A percentile compares a stretch with the other conserved stretches of the same genome.
Conservation (phyloP, 2,113 vertebrate genomes). For the Rhegmatorhina hoffmannsi region DNA sequence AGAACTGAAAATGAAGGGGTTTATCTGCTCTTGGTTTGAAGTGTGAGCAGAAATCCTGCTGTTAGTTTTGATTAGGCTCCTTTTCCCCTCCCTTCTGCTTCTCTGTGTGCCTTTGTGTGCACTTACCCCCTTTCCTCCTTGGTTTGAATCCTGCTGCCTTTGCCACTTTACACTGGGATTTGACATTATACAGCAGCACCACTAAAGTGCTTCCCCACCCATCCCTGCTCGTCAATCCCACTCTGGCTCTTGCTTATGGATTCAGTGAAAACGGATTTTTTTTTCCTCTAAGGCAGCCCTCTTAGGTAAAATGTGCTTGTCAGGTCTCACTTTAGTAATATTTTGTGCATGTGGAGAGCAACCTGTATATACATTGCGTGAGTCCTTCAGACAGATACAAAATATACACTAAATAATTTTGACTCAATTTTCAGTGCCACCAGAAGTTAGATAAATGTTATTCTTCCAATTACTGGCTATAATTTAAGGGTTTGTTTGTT, state of each 20-base stretch:
- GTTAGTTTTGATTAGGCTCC: constrained; percentile 47
- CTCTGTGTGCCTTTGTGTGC: neutral
- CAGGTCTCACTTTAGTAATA: neutral
- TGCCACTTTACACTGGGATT: neutral
- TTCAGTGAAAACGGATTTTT: neutral
- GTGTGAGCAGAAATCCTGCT: constrained; percentile 47
- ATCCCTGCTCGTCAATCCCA: neutral
- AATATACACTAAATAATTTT: neutral
- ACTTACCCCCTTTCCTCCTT: neutral
- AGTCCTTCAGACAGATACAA: neutral
- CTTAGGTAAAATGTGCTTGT: neutral
- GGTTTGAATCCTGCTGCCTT: neutral
- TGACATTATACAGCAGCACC: neutral
- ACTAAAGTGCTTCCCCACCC: neutral
- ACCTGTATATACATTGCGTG: neutral
- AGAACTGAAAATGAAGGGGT: constrained; percentile 28
- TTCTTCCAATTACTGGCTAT: neutral
- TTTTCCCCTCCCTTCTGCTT: neutral
- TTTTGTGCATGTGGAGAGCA: neutral
- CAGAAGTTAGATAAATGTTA: neutral
- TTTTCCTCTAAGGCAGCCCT: neutral
- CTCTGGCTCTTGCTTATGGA: neutral
- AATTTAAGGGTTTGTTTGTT: neutral
- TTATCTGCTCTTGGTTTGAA: constrained; percentile 28
- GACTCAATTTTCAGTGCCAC: neutral